Evolutionary conservation across 2,113 vertebrate species (phyloP).

Genomic region (Nanorana parkeri): DNA sequence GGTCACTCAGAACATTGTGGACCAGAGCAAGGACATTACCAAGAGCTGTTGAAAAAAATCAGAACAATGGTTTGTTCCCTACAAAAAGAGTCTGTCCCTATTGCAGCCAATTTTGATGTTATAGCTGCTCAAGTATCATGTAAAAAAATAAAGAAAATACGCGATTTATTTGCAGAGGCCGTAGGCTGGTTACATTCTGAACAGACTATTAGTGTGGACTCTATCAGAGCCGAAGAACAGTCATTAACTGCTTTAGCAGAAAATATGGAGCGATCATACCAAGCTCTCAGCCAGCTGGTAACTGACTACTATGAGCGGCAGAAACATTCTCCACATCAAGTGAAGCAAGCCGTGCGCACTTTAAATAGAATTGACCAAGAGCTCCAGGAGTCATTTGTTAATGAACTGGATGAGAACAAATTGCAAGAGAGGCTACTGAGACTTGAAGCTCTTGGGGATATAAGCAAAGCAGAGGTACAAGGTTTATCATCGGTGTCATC

Average conservation of each 20-base stretch:
- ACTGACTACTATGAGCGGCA: slow-evolving; percentile 67
- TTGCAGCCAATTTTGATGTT: slow-evolving; percentile 65
- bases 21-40: slow-evolving; percentile 70
- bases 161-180: slow-evolving; percentile 69
- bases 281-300: slow-evolving; percentile 69
- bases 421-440: slow-evolving; percentile 72
- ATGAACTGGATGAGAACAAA: slow-evolving; percentile 68
- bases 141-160: slow-evolving; percentile 73
- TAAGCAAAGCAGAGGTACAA: slow-evolving; percentile 71
- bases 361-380: slow-evolving; percentile 70
- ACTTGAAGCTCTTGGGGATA: slow-evolving; percentile 73
- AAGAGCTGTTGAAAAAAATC: slow-evolving; percentile 72
- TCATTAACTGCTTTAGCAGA: slow-evolving; percentile 71
- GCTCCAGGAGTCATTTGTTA: slow-evolving; percentile 67
- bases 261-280: slow-evolving; percentile 65
- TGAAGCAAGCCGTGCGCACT: slow-evolving; percentile 63
- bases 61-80: slow-evolving; percentile 70
- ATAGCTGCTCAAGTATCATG: slow-evolving; percentile 72
- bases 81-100: slow-evolving; percentile 68
- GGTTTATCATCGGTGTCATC: slow-evolving; percentile 65
- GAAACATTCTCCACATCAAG: slow-evolving; percentile 69
- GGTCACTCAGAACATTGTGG: slow-evolving; percentile 64
- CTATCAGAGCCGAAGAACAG: slow-evolving; percentile 69
- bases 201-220: slow-evolving; percentile 65
- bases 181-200: slow-evolving; percentile 70